Base-by-base conservation (phyloP, 2,888 invertebrate species). In the Dicranocentrus wangi region DNA sequence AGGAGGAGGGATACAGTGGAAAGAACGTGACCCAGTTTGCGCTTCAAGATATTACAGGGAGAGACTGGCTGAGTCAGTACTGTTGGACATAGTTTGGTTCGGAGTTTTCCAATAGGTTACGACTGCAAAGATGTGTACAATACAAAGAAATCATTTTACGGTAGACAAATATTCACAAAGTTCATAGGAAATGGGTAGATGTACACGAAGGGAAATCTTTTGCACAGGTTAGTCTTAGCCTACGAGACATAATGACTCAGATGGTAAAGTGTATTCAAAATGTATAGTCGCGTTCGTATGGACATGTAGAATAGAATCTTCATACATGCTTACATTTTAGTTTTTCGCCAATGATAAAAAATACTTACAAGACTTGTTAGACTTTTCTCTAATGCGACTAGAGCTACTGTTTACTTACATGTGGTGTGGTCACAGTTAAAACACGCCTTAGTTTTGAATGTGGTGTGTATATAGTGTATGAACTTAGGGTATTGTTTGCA, bases 1-100 rank as follows among this genome's bases (percentile, higher is more conserved):
- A 39, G 32, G 8, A 32, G 17, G 2, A 1, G 7, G 13, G 58
- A 58, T 2, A n/a, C 17, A 32, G 19, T 28, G 7, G 19, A 32
- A 61, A 39, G 61, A 61, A 61, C 61, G 61, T 61, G 61, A 61
- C 61, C 61, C 61, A 61, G 32, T 61, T 61, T 28, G 51, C 51
- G 27, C 15, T 61, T 28, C n/a, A 61, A 27, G 28, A 23, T 25
- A 15, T 61, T 61, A 19, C n/a, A 17, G 28, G 32, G 39, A 61
- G 28, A 19, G 25, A 21, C 15, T 27, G 60, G 15, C 15, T 51
- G 5, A 19, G 21, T 23, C 19, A 5, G 23, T 58, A 17, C 21
- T 10, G 1, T 5, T 55, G 23, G 21, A 55, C 55, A 10, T 3
- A 55, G 21, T 21, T 13, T 10, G 10, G 55, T 55, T 2, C n/a